phyloP scores from a whole-genome alignment of 2,113 vertebrate genomes.

The Spheniscus mendiculus region DNA sequence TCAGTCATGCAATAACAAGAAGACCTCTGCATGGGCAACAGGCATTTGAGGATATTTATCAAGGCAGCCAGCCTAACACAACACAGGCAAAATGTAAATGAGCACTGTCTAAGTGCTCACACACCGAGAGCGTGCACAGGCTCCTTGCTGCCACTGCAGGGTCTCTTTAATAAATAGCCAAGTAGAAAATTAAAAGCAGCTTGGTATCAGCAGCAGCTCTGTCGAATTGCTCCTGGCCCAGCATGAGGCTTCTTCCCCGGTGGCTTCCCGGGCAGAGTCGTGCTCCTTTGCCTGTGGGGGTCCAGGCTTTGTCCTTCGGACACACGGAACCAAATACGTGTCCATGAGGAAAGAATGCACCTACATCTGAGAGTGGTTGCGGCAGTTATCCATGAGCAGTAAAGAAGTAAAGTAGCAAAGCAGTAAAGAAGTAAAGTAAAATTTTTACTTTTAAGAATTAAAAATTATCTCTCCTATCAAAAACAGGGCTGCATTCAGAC shows the following conservation, averaged over 20 bases:
- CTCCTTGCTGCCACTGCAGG: neutral
- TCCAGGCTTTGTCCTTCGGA: neutral
- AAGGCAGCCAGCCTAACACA: neutral
- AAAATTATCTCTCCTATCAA: neutral
- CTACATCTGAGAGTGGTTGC: neutral
- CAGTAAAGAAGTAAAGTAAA: neutral
- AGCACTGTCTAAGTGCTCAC: neutral
- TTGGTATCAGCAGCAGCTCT: neutral
- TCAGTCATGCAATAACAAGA: neutral
- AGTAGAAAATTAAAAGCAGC: neutral
- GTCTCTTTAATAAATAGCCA: neutral
- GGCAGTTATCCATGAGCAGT: neutral
- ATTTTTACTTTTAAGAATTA: neutral
- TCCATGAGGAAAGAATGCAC: neutral
- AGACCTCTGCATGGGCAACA: neutral
- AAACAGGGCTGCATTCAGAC: neutral
- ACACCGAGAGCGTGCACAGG: rapidly evolving
- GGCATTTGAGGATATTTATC: neutral
- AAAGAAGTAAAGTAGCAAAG: neutral
- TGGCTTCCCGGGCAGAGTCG: rapidly evolving
- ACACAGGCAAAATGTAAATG: neutral
- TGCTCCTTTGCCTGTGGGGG: neutral
- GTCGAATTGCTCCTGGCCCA: neutral
- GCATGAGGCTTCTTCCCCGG: rapidly evolving
- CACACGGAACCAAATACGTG: rapidly evolving